Percentiles rank a stretch among this genome's conserved stretches.
Evolutionary conservation across 2,113 vertebrate species (phyloP).

Genomic region (Isurus oxyrinchus): DNA sequence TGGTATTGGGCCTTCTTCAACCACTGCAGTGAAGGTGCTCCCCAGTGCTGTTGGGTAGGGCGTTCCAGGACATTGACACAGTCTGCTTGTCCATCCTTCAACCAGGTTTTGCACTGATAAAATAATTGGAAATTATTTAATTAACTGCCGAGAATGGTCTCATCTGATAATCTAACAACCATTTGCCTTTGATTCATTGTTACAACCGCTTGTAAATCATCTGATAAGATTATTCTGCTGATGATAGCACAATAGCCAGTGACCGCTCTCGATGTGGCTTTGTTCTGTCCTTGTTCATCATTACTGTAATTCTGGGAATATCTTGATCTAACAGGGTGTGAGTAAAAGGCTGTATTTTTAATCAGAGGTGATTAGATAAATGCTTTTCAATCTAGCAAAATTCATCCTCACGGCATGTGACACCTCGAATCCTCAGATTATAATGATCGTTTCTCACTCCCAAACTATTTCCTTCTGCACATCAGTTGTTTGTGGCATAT

Average conservation of each 20-base stretch:
- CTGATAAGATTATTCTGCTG: not conserved
- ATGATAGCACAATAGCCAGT: not conserved
- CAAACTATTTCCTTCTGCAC: not conserved
- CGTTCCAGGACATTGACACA: not conserved
- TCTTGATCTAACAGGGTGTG: not conserved
- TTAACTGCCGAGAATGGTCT: not conserved
- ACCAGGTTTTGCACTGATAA: not conserved
- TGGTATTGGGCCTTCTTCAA: too few species aligned
- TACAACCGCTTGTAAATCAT: not conserved
- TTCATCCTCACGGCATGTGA: not conserved
- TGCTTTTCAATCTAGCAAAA: not conserved
- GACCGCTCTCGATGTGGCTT: too few species aligned
- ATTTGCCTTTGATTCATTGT: not conserved
- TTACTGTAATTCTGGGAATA: not conserved
- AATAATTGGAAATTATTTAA: not conserved
- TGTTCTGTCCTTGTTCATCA: not conserved
- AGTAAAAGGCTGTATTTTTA: not conserved
- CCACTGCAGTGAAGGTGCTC: too few species aligned
- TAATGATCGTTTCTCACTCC: not conserved
- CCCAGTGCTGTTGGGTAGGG: not conserved
- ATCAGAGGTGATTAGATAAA: not conserved
- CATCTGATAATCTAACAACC: not conserved
- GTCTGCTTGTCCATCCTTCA: not conserved
- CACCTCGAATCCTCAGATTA: not conserved
- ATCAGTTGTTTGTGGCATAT: not conserved